Evolutionary conservation across 2,113 vertebrate species (phyloP), one percentile per base, ranked within the genome.

Genomic region (Cephalophus harveyi): DNA sequence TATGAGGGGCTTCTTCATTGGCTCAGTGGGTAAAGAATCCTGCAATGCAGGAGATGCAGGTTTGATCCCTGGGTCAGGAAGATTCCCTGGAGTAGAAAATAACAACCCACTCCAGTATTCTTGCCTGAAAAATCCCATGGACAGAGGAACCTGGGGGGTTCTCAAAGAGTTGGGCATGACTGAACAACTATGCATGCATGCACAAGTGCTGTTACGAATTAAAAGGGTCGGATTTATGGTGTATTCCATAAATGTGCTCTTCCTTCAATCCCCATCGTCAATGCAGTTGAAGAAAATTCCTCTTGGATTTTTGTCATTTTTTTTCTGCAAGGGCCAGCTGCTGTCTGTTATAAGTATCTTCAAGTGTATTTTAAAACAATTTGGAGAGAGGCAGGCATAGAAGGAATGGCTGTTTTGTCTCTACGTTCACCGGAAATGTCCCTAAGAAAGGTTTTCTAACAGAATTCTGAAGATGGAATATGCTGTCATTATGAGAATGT

Each of bases 181-280:
- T 76, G 23, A 76, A 43, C 0, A 0, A 43, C 40, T 7, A 15
- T 27, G 12, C 40, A 43, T 0, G 12, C 40, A 27, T 2, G 5
- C 40, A 27, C 1, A 2, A 6, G 23, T 74, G 36, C 19, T 82
- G 43, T 67, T 94, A 11, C 84, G 33, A 94, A 78, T 97, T 67
- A 97, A 85, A 74, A 92, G 52, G 6, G 15, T 50, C 52, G 27
- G n/a, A 25, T 71, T 36, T 91, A 85, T 36, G 40, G 54, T 88
- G 2, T 74, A 91, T 62, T 90, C 84, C 17, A 71, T 89, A 93
- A 93, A 28, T 95, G 50, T 57, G 87, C 40, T 54, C 93, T 97
- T 87, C 19, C 64, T 64, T 95, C 84, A 91, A 12, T 71, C 40
- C 46, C 7, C 71, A 40, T 87, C 6, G 1, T 89, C 82, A 89